Evolutionary conservation across 2,888 invertebrate genomes (phyloP), one percentile per base, ranked within the genome.

Genomic region (Cephus rjabovi): DNA sequence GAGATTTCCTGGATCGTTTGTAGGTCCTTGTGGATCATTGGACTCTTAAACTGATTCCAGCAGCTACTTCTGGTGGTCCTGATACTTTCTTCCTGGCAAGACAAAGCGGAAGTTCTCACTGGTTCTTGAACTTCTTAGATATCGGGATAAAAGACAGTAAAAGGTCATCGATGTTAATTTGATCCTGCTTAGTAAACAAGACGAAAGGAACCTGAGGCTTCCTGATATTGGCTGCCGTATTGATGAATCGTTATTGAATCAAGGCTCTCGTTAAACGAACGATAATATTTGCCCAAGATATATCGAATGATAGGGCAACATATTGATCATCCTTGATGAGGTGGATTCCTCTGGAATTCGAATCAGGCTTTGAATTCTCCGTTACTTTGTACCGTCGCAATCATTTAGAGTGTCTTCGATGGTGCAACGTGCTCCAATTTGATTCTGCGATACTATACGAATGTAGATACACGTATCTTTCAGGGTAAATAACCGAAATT

Each of bases 241-340:
- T 34, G 71, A 71, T 71, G 71, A 71, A 33, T 71, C 71, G 31
- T 71, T 71, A 71, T 71, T 71, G 71, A 71, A 71, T 71, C 71
- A 34, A 33, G 71, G 11, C 71, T 71, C 33, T 71, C 71, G 71
- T 34, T 34, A 34, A 71, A 71, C 71, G 71, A 71, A 71, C 15
- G 71, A 71, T 71, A 71, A 71, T 71, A 71, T 71, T 71, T 71
- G 71, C 71, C 33, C 12, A 12, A 34, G 71, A 71, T 71, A 71
- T 56, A 56, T 56, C 56, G 56, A 23, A 56, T 23, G 56, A 56
- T 56, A 9, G 23, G 9, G 23, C 56, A 56, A 23, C 56, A 56
- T 56, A 56, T 56, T 56, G 56, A 23, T 23, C 56, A 56, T 56
- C 56, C 56, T 23, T 56, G 23, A 56, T 56, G 56, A 56, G 56